Evolutionary conservation across 2,113 vertebrate species (phyloP).

Genomic region (Zosterops lateralis): DNA sequence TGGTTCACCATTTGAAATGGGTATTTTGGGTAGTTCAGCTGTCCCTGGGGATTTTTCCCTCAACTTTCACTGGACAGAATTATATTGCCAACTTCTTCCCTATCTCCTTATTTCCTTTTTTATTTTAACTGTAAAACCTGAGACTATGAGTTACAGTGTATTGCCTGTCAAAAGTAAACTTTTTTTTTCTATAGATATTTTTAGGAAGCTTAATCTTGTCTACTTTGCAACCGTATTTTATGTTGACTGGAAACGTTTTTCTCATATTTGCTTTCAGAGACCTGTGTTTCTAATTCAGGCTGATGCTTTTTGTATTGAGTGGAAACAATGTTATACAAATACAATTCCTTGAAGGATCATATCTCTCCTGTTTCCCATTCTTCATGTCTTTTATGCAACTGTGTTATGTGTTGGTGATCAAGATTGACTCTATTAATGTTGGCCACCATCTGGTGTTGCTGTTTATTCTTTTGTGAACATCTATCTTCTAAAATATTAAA

Average conservation of each 20-base stretch:
- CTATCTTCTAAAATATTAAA: constrained; percentile 31
- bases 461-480: not conserved
- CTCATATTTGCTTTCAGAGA: not conserved
- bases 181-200: not conserved
- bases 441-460: not conserved
- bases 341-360: not conserved
- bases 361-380: not conserved
- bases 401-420: not conserved
- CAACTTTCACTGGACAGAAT: not conserved
- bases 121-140: not conserved
- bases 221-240: not conserved
- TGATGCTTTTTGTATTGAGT: not conserved
- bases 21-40: not conserved
- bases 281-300: not conserved
- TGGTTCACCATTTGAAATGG: not conserved
- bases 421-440: not conserved
- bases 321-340: not conserved
- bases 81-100: not conserved
- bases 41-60: rapidly evolving
- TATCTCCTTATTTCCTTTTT: not conserved
- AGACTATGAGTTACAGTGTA: not conserved
- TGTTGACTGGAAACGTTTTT: not conserved
- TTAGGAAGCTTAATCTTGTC: not conserved
- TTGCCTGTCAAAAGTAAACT: not conserved
- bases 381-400: not conserved